phyloP scores from a whole-genome alignment of 2,888 invertebrate species.

The Drosophila pseudotalamancana region DNA sequence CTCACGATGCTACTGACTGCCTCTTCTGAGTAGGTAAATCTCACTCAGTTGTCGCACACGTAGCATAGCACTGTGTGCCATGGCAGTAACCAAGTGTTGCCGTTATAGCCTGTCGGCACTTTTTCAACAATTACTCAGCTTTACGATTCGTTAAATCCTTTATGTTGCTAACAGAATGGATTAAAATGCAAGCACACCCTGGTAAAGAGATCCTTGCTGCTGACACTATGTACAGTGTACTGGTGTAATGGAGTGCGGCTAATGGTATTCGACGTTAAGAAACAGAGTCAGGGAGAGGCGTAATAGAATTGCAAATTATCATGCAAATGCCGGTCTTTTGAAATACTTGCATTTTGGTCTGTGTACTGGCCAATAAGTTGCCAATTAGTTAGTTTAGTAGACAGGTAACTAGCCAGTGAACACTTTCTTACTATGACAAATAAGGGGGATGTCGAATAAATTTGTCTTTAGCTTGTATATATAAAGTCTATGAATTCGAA shows the following conservation, averaged over 20 bases:
- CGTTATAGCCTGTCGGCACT: constrained; percentile 37
- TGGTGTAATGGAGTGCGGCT: constrained; percentile 54
- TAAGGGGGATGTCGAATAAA: no score
- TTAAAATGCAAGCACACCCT: constrained; percentile 55
- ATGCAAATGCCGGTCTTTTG: constrained; percentile 35
- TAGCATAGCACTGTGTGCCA: constrained; percentile 9
- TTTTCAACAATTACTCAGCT: constrained; percentile 72
- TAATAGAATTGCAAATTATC: constrained; percentile 37
- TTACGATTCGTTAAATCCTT: constrained; percentile 78
- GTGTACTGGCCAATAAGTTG: constrained; percentile 51
- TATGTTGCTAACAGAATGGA: constrained; percentile 68
- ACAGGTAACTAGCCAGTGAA: no score
- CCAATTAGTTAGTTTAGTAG: neutral
- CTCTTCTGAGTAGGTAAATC: constrained; percentile 27
- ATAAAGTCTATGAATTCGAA: no score
- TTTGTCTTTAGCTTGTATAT: no score
- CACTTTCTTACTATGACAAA: neutral
- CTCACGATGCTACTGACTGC: neutral
- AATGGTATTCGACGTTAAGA: constrained; percentile 46
- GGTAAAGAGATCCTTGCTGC: constrained; percentile 1
- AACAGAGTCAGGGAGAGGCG: constrained; percentile 6
- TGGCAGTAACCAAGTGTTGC: constrained; percentile 57
- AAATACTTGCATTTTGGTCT: constrained; percentile 6
- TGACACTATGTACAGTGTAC: neutral
- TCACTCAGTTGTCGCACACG: constrained; percentile 7